These are phyloP conservation scores for Amiota minor DNA, from an alignment of 2,888 invertebrate species.

Conservation along the genomic window DNA sequence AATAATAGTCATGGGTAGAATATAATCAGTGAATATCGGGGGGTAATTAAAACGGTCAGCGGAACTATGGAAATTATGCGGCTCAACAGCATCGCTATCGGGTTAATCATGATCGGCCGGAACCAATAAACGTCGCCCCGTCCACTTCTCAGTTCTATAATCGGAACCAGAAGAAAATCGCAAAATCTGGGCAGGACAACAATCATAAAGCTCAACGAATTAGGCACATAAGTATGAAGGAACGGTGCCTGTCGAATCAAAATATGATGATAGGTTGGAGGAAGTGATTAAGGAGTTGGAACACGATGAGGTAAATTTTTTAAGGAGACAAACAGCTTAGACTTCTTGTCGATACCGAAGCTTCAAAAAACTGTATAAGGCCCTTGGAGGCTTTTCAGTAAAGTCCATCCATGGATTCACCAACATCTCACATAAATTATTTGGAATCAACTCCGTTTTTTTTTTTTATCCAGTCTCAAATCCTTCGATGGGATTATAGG, in stretches of 20 bases:
- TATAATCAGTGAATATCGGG: background rate
- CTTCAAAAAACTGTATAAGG: too few relatives aligned
- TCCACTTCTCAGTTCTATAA: too few relatives aligned
- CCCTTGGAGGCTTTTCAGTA: background rate
- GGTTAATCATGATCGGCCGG: too few relatives aligned
- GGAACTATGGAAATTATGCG: background rate
- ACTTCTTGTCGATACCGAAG: constrained; percentile 41
- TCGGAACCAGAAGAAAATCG: too few relatives aligned
- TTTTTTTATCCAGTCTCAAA: constrained; percentile 37
- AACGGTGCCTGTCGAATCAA: background rate
- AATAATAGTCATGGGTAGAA: background rate
- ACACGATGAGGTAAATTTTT: constrained; percentile 34
- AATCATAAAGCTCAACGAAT: too few relatives aligned
- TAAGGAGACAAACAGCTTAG: constrained; percentile 33
- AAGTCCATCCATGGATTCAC: background rate
- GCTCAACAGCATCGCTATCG: too few relatives aligned
- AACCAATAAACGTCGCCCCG: background rate
- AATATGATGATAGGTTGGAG: constrained; percentile 37
- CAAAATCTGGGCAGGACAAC: too few relatives aligned
- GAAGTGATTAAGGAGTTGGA: constrained; percentile 37
- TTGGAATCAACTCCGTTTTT: constrained; percentile 37
- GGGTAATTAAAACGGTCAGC: background rate
- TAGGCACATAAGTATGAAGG: too few relatives aligned
- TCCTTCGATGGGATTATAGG: constrained; percentile 46
- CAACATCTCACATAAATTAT: background rate